Conservation (phyloP, 2,797 vertebrate species). For the Neopelma chrysocephalum region DNA sequence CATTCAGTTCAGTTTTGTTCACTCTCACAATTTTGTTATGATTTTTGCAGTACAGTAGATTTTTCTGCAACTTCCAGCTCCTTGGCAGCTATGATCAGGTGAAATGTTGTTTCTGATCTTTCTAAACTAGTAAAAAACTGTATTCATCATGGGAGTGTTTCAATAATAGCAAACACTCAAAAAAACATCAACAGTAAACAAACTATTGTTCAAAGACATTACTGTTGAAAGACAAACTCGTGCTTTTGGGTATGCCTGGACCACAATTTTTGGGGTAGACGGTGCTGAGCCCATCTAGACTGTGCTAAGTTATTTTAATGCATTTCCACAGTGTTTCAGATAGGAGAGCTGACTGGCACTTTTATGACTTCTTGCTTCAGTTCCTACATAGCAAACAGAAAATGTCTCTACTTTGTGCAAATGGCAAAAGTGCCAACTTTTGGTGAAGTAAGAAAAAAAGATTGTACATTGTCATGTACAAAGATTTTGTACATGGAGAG, state of each 20-base stretch:
- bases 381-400: conserved; percentile 63
- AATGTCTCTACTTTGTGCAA: conserved; percentile 59
- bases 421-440: conserved; percentile 53
- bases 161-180: neutral
- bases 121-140: neutral
- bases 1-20: neutral
- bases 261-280: neutral
- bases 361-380: conserved; percentile 54
- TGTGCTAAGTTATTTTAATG: conserved; percentile 30
- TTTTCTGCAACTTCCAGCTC: neutral
- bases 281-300: neutral
- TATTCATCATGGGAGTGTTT: neutral
- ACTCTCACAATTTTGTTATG: neutral
- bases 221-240: neutral
- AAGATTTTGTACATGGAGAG: conserved; percentile 22
- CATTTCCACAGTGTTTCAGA: conserved; percentile 45
- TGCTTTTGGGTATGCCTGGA: neutral
- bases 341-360: conserved; percentile 29
- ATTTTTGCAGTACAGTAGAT: neutral
- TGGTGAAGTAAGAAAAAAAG: conserved; percentile 25
- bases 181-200: neutral
- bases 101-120: neutral
- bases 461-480: conserved; percentile 10
- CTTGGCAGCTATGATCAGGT: neutral
- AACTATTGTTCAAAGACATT: neutral